Evolutionary conservation across 2,797 vertebrate species (phyloP).

Genomic region (Xiphophorus birchmanni): DNA sequence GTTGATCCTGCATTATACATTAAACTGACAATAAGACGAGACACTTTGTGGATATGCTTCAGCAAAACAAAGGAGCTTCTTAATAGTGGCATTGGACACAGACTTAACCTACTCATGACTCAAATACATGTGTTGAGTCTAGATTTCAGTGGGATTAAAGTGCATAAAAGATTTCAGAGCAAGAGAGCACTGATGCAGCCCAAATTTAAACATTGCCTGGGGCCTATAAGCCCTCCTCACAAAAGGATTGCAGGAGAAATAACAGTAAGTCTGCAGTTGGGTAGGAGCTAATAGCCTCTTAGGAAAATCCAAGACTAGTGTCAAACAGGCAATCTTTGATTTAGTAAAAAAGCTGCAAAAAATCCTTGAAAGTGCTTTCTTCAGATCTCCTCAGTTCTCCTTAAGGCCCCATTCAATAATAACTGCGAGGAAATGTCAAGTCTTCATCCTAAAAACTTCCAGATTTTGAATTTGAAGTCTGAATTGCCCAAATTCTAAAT

Average conservation of each 20-base stretch:
- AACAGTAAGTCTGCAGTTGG: conserved; percentile 66
- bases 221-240: conserved; percentile 71
- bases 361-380: conserved; percentile 49
- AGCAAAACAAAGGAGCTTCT: conserved; percentile 34
- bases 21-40: conserved; percentile 62
- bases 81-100: conserved; percentile 65
- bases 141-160: conserved; percentile 71
- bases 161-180: conserved; percentile 76
- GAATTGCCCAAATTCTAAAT: conserved; percentile 28
- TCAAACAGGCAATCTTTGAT: conserved; percentile 55
- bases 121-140: conserved; percentile 66
- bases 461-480: conserved; percentile 17
- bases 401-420: conserved; percentile 13
- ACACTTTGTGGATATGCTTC: conserved; percentile 59
- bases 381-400: conserved; percentile 38
- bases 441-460: conserved; percentile 33
- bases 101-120: conserved; percentile 64
- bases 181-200: conserved; percentile 67
- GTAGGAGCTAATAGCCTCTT: conserved; percentile 76
- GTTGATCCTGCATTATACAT: conserved; percentile 69
- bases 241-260: conserved; percentile 78
- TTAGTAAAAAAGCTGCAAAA: conserved; percentile 40
- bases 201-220: conserved; percentile 73
- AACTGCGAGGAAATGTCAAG: conserved; percentile 17
- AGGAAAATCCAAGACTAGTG: conserved; percentile 72